Conservation (phyloP, 2,888 invertebrate genomes). For the Platycheirus rosarum region DNA sequence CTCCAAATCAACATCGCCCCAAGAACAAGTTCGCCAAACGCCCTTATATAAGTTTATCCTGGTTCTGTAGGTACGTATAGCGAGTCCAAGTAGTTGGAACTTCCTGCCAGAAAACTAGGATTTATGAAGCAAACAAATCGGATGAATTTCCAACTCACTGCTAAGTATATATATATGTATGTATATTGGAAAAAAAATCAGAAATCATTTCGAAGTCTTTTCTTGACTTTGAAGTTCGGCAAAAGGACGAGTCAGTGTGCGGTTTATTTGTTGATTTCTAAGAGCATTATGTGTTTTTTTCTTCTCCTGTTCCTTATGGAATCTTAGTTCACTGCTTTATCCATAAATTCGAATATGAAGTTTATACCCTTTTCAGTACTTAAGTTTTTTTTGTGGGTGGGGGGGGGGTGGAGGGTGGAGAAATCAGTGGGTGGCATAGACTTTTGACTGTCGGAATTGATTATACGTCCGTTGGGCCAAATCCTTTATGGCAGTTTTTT, state of each 20-base stretch:
- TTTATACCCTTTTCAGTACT: slow-evolving; percentile 43
- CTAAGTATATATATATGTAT: background rate
- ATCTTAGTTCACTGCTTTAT: slow-evolving; percentile 59
- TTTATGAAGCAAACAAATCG: slow-evolving; percentile 73
- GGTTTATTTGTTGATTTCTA: slow-evolving; percentile 73
- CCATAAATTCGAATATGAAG: slow-evolving; percentile 74
- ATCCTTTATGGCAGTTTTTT: slow-evolving; percentile 23
- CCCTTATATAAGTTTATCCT: background rate
- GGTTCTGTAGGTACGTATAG: background rate
- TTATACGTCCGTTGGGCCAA: slow-evolving; percentile 48
- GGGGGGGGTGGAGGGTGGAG: background rate
- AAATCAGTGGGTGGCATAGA: slow-evolving; percentile 23
- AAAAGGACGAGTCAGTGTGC: slow-evolving; percentile 52
- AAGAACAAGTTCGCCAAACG: slow-evolving; percentile 38
- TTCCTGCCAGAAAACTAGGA: slow-evolving; percentile 66
- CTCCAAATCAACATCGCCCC: slow-evolving; percentile 62
- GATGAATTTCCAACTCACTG: slow-evolving; percentile 52
- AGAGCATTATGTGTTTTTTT: slow-evolving; percentile 66
- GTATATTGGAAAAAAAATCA: slow-evolving; percentile 19
- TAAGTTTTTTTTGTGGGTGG: slow-evolving; percentile 5
- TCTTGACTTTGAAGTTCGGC: slow-evolving; percentile 32
- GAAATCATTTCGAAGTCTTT: slow-evolving; percentile 59
- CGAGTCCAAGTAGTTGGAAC: slow-evolving; percentile 51
- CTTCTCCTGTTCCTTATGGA: slow-evolving; percentile 10
- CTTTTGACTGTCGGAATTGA: slow-evolving; percentile 67